phyloP scores from a whole-genome alignment of 1,140 invertebrate genomes.

The Zeugodacus cucurbitae region DNA sequence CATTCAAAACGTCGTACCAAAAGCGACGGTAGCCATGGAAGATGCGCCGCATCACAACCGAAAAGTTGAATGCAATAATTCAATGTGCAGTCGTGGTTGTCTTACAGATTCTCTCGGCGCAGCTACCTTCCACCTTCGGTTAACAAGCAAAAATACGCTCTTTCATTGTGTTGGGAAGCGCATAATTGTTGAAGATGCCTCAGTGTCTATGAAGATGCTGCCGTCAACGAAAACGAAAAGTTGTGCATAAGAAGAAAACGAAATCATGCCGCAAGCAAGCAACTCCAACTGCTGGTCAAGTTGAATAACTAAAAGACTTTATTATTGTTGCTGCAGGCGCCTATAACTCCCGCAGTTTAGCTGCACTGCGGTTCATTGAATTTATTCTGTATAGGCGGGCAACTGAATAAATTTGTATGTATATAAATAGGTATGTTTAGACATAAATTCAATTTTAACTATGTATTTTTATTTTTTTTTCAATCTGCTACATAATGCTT shows the following conservation, averaged over 20 bases:
- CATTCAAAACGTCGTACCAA: background rate
- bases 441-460: background rate
- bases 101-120: background rate
- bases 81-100: background rate
- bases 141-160: background rate
- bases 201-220: background rate
- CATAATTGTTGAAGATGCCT: background rate
- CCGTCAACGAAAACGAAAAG: background rate
- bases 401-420: background rate
- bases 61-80: constrained; percentile 33
- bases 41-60: background rate
- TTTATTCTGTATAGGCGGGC: background rate
- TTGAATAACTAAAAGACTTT: background rate
- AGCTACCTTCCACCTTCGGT: background rate
- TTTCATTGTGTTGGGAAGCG: background rate
- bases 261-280: background rate
- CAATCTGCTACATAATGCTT: background rate
- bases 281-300: background rate
- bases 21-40: background rate
- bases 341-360: background rate
- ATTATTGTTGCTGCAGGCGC: background rate
- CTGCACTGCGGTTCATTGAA: background rate
- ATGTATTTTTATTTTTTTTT: constrained; percentile 35
- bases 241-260: background rate
- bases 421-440: background rate